Conservation (phyloP, 2,113 vertebrate species). For the Anguilla japonica region DNA sequence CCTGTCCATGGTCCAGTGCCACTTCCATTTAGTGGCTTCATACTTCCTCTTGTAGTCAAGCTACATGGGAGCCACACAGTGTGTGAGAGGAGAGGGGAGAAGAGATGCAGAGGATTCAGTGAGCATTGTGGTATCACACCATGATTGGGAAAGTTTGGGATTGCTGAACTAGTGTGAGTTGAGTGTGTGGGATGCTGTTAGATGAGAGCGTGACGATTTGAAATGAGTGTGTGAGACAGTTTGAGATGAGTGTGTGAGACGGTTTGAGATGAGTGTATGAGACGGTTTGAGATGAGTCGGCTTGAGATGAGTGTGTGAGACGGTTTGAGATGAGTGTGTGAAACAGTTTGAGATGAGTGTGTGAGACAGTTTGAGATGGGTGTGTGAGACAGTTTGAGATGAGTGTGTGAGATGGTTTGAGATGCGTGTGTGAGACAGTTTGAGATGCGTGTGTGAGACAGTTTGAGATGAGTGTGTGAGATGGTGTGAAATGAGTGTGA, state of each 20-base stretch:
- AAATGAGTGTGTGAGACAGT: no score
- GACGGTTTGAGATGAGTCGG: not conserved
- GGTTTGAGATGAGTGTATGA: not conserved
- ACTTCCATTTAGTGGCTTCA: constrained; percentile 88
- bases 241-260: no score
- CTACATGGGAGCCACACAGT: constrained; percentile 58
- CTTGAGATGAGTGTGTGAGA: not conserved
- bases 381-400: no score
- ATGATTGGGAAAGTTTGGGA: no score
- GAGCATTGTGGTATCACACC: no score
- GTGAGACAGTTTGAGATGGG: not conserved
- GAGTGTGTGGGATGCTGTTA: no score
- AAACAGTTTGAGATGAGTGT: constrained; percentile 12
- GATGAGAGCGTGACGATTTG: no score
- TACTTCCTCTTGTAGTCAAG: constrained; percentile 95
- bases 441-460: not conserved
- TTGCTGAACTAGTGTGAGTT: no score
- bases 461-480: not conserved
- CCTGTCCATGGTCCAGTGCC: constrained; percentile 88
- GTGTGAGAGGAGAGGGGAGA: not conserved
- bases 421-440: not conserved
- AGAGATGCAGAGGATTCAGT: not conserved
- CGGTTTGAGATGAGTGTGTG: not conserved
- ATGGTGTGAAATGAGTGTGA: not conserved
- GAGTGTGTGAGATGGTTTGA: not conserved